A percentile compares a stretch with the other conserved stretches of the same genome.
Evolutionary conservation across 2,797 vertebrate species (phyloP).

Genomic region (Lacerta agilis): DNA sequence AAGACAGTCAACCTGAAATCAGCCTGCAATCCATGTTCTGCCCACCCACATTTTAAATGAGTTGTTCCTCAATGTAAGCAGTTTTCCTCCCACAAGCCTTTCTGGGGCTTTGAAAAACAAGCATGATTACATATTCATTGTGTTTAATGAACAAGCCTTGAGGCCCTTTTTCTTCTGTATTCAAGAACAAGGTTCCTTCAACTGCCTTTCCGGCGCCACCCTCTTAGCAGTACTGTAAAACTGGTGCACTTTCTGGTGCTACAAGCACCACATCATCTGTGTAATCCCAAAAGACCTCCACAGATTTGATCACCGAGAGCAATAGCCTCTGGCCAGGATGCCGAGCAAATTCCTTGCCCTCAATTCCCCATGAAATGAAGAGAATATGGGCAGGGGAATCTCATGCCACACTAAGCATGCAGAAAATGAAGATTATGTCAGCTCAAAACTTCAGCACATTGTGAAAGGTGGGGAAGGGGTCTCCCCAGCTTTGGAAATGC

Average conservation of each 20-base stretch:
- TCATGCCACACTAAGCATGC: too few relatives aligned
- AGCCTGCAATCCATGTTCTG: neutral
- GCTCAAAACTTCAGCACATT: too few relatives aligned
- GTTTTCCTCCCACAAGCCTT: neutral
- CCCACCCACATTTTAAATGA: neutral
- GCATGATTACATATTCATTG: neutral
- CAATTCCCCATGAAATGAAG: neutral
- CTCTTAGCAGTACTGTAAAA: neutral
- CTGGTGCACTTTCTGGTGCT: rapidly evolving
- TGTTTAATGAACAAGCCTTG: neutral
- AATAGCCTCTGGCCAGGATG: too few relatives aligned
- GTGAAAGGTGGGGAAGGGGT: too few relatives aligned
- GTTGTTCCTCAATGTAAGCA: neutral
- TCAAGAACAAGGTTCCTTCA: neutral
- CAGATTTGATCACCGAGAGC: too few relatives aligned
- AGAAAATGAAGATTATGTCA: too few relatives aligned
- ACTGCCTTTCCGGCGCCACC: neutral
- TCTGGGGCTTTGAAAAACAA: neutral
- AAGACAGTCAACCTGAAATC: neutral
- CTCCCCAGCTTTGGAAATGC: too few relatives aligned
- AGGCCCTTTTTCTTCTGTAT: neutral
- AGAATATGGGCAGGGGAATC: neutral
- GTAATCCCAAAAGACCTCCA: neutral
- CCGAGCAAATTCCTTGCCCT: neutral
- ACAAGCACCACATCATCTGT: neutral